These are phyloP conservation scores for Leucophenga varia DNA, from an alignment of 1,140 invertebrate species.

Conservation along the genomic window DNA sequence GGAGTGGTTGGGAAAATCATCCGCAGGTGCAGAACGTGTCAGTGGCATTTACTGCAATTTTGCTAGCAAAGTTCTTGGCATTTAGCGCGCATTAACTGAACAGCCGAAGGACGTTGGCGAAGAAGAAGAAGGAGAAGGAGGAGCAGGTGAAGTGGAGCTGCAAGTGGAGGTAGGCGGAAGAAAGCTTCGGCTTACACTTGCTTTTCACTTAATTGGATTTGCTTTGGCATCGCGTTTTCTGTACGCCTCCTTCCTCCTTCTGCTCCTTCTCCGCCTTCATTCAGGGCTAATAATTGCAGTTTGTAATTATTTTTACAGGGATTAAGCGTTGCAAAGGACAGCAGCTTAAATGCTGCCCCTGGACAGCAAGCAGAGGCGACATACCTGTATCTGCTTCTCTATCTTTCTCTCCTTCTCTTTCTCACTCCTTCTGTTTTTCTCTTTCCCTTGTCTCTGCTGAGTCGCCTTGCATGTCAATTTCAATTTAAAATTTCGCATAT, in stretches of 20 bases:
- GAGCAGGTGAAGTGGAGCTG: neutral
- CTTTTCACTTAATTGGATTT: conserved; percentile 53
- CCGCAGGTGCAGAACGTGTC: conserved; percentile 15
- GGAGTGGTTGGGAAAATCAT: conserved; percentile 5
- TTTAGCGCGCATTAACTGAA: conserved; percentile 30
- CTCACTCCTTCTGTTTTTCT: neutral
- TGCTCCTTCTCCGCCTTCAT: too few relatives aligned
- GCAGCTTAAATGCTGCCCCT: conserved; percentile 14
- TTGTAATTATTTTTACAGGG: conserved; percentile 47
- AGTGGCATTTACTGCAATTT: conserved; percentile 17
- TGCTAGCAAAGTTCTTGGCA: conserved; percentile 16
- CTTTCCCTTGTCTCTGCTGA: neutral
- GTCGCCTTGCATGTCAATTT: conserved; percentile 11
- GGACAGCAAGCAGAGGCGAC: too few relatives aligned
- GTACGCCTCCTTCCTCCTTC: conserved; percentile 9
- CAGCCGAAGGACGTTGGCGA: neutral
- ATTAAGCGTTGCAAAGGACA: conserved; percentile 14
- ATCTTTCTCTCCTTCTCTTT: neutral
- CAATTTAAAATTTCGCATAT: conserved; percentile 19
- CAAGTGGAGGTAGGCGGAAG: conserved; percentile 8
- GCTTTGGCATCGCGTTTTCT: conserved; percentile 26
- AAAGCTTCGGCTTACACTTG: conserved; percentile 46
- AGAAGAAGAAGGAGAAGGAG: neutral
- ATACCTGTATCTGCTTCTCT: neutral
- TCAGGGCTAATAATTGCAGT: conserved; percentile 46